Evolutionary conservation across 2,113 vertebrate genomes (phyloP).

Genomic region (Hemibagrus wyckioides): DNA sequence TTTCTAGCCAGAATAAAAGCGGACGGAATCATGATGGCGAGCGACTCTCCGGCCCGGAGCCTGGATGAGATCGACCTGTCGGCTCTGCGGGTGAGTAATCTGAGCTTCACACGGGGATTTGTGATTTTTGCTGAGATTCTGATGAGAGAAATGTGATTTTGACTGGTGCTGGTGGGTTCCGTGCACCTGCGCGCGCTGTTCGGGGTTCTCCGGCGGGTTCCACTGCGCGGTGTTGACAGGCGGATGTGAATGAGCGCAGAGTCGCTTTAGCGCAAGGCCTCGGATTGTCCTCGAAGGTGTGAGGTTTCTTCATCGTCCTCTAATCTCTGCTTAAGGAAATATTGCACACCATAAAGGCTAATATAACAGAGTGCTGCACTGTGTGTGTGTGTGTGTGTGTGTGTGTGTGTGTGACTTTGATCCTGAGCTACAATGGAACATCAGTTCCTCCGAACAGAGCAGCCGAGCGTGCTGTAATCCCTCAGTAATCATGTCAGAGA

Average conservation of each 20-base stretch:
- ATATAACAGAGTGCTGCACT: not conserved
- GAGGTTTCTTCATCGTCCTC: not conserved
- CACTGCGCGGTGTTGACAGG: not conserved
- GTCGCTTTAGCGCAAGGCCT: not conserved
- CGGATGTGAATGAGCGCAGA: not conserved
- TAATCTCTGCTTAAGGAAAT: not conserved
- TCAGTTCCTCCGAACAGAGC: not conserved
- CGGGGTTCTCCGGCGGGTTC: not conserved
- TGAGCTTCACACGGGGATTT: not conserved
- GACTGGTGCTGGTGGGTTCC: not conserved
- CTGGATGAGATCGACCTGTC: conserved; percentile 97
- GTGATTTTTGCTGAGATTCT: not conserved
- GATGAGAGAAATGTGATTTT: not conserved
- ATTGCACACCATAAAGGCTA: too few species aligned
- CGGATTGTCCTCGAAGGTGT: conserved; percentile 9
- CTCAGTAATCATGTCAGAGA: not conserved
- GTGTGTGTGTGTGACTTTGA: conserved; percentile 1
- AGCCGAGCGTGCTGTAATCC: not conserved
- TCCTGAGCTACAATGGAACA: conserved; percentile 4
- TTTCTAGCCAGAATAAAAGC: not conserved
- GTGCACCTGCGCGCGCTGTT: conserved; percentile 20
- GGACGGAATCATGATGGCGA: conserved; percentile 86
- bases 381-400: not conserved
- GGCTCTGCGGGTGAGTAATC: conserved; percentile 85
- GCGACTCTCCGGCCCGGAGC: conserved; percentile 94